phyloP scores from a whole-genome alignment of 2,888 invertebrate species.

The Galeopsomyia nigrocyanea region DNA sequence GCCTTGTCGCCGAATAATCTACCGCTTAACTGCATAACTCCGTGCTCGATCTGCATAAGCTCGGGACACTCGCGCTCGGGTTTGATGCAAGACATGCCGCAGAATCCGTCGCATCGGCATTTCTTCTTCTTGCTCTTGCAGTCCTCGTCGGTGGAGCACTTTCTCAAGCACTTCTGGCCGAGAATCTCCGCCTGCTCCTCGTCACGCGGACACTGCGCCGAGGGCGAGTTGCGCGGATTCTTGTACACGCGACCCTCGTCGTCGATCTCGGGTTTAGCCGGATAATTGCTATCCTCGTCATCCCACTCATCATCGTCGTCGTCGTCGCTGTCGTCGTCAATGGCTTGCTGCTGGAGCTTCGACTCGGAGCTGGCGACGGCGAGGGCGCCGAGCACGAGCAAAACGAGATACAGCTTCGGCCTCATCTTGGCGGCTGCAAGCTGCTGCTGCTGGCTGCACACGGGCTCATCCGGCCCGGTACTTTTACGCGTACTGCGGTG shows the following conservation, averaged over 20 bases:
- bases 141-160: slow-evolving; percentile 94
- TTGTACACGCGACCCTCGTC: slow-evolving; percentile 88
- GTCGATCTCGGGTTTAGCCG: slow-evolving; percentile 73
- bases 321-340: slow-evolving; percentile 71
- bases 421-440: slow-evolving; percentile 54
- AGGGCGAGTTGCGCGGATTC: slow-evolving; percentile 90
- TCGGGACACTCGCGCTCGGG: slow-evolving; percentile 94
- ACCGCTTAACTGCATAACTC: slow-evolving; percentile 82
- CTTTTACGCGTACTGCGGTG: slow-evolving; percentile 65
- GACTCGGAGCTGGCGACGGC: slow-evolving; percentile 60
- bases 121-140: slow-evolving; percentile 97
- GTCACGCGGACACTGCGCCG: slow-evolving; percentile 86
- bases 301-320: slow-evolving; percentile 71
- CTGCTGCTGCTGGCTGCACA: no score
- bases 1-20: slow-evolving; percentile 87
- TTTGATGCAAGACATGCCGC: slow-evolving; percentile 98
- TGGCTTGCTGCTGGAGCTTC: slow-evolving; percentile 62
- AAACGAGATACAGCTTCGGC: slow-evolving; percentile 55
- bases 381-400: slow-evolving; percentile 56
- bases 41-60: slow-evolving; percentile 81
- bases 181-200: slow-evolving; percentile 87
- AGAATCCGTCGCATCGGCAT: slow-evolving; percentile 96
- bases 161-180: slow-evolving; percentile 90
- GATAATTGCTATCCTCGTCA: slow-evolving; percentile 64
- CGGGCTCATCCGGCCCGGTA: slow-evolving; percentile 45